phyloP scores from a whole-genome alignment of 2,888 invertebrate species.

The Galeruca laticollis region DNA sequence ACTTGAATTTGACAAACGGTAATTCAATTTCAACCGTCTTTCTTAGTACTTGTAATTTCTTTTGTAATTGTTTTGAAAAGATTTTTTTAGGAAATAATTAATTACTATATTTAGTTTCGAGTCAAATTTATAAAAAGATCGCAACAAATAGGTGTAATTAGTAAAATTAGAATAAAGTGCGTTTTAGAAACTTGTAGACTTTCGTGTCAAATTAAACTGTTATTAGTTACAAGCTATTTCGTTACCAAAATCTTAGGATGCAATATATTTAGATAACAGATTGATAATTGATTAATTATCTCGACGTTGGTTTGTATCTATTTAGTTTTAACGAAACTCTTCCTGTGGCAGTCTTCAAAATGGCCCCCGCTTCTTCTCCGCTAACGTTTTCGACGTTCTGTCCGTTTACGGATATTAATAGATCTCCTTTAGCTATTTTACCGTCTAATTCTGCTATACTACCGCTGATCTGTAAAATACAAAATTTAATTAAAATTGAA shows the following conservation, averaged over 20 bases:
- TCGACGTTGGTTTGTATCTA: constrained; percentile 79
- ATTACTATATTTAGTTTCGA: too few species aligned
- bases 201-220: too few species aligned
- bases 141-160: neutral
- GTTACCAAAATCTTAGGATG: neutral
- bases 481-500: constrained; percentile 3
- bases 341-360: constrained; percentile 88
- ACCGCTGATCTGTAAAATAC: constrained; percentile 78
- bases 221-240: too few species aligned
- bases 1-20: too few species aligned
- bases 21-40: too few species aligned
- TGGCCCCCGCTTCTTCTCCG: constrained; percentile 88
- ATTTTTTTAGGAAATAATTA: too few species aligned
- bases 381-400: constrained; percentile 82
- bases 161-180: neutral
- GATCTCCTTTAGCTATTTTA: constrained; percentile 91
- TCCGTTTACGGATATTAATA: constrained; percentile 89
- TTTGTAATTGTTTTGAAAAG: too few species aligned
- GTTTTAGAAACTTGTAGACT: too few species aligned
- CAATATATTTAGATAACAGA: neutral
- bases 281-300: constrained; percentile 50
- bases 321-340: constrained; percentile 87
- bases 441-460: constrained; percentile 90
- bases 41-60: too few species aligned
- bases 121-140: too few species aligned